These are phyloP conservation scores for Cydia amplana DNA, from an alignment of 1,140 invertebrate genomes.

Conservation along the genomic window DNA sequence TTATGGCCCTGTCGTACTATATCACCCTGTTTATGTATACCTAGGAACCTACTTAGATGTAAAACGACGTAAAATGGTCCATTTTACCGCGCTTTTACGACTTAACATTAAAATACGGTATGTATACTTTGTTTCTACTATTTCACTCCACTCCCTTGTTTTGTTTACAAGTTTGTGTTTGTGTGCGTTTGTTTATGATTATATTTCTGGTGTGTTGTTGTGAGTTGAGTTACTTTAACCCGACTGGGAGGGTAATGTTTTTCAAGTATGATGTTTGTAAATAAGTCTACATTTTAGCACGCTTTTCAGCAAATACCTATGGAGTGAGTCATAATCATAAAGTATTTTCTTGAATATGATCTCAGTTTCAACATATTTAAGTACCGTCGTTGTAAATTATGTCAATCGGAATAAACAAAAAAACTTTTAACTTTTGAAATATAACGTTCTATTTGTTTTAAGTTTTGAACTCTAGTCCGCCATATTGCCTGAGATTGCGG, in stretches of 20 bases:
- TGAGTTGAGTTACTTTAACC: background rate
- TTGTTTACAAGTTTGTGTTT: conserved; percentile 6
- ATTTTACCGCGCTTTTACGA: background rate
- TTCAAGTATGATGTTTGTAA: background rate
- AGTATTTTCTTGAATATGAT: no score
- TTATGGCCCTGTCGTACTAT: conserved; percentile 23
- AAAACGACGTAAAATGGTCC: background rate
- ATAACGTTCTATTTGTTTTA: no score
- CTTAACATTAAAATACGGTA: background rate
- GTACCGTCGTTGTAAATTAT: no score
- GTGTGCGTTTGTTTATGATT: conserved; percentile 15
- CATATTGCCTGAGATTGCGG: no score
- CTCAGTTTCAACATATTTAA: no score
- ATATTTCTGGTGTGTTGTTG: conserved; percentile 7
- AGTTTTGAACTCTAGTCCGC: no score
- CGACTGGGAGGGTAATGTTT: background rate
- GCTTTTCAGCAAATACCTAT: background rate
- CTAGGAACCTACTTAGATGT: background rate
- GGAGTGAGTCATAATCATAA: no score
- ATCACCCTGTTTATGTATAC: conserved; percentile 1
- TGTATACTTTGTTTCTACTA: conserved; percentile 1
- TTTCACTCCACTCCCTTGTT: conserved; percentile 11
- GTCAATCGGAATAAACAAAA: no score
- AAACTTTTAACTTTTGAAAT: no score
- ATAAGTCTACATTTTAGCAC: background rate